These are phyloP conservation scores for Ursus arctos DNA, from an alignment of 2,113 vertebrate genomes.

Conservation along the genomic window DNA sequence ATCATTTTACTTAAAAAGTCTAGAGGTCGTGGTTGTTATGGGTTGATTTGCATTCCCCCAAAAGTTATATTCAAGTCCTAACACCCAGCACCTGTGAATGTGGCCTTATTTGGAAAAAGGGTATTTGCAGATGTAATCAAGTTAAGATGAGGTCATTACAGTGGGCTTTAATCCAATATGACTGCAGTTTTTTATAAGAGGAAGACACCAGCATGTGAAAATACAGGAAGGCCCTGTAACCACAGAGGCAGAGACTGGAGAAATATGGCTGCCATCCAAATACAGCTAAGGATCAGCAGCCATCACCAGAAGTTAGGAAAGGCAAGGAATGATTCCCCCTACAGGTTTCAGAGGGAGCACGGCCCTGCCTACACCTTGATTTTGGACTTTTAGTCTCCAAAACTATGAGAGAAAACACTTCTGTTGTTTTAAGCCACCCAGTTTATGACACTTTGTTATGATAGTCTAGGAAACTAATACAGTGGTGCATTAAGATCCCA, in stretches of 20 bases:
- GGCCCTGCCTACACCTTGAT: neutral
- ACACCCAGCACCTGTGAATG: neutral
- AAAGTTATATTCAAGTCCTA: neutral
- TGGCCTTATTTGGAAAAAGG: neutral
- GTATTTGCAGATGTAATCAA: neutral
- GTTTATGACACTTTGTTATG: neutral
- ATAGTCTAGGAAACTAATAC: neutral
- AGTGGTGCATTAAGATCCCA: neutral
- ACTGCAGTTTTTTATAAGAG: neutral
- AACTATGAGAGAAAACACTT: neutral
- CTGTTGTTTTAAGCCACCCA: neutral
- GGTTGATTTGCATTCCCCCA: neutral
- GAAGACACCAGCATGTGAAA: neutral
- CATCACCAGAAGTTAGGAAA: neutral
- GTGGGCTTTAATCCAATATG: neutral
- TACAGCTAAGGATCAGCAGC: neutral
- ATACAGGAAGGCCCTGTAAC: neutral
- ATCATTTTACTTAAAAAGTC: neutral
- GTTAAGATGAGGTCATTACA: neutral
- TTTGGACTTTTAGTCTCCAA: neutral
- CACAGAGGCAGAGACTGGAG: neutral
- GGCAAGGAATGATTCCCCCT: neutral
- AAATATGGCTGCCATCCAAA: neutral
- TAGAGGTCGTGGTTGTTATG: neutral
- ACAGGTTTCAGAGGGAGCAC: neutral